phyloP scores from a whole-genome alignment of 2,888 invertebrate genomes.

The Thera obeliscata region DNA sequence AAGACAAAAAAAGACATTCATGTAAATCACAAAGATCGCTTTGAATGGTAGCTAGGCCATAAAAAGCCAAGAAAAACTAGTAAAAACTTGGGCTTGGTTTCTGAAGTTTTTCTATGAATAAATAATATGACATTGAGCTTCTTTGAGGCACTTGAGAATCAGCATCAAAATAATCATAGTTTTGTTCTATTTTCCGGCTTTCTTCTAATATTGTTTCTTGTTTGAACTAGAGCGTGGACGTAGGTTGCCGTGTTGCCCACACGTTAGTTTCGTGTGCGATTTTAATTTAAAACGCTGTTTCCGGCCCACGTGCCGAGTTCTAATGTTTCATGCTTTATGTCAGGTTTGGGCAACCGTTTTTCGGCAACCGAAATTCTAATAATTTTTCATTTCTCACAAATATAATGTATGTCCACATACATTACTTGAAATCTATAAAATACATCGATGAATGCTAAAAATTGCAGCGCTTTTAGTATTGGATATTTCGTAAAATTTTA shows the following conservation, averaged over 20 bases:
- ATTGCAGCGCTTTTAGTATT: too few species aligned
- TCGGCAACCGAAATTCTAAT: background rate
- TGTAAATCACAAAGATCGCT: too few species aligned
- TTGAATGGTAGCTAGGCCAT: too few species aligned
- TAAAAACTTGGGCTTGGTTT: too few species aligned
- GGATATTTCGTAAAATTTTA: too few species aligned
- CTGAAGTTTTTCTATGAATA: too few species aligned
- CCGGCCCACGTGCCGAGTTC: conserved; percentile 47
- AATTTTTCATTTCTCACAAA: background rate
- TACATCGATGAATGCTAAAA: too few species aligned
- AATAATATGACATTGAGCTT: too few species aligned
- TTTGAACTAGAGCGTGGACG: background rate
- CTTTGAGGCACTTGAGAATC: too few species aligned
- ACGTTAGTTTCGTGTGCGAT: conserved; percentile 48
- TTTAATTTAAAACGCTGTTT: conserved; percentile 49
- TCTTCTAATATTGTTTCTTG: background rate
- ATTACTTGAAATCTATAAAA: too few species aligned
- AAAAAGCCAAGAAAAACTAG: too few species aligned
- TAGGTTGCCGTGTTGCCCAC: conserved; percentile 33
- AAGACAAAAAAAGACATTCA: too few species aligned
- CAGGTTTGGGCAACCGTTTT: conserved; percentile 24
- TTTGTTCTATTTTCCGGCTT: conserved; percentile 1
- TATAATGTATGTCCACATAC: background rate
- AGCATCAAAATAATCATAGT: background rate
- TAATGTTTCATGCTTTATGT: conserved; percentile 27